Conservation (phyloP, 1,140 invertebrate genomes). For the Thereuonema tuberculata region DNA sequence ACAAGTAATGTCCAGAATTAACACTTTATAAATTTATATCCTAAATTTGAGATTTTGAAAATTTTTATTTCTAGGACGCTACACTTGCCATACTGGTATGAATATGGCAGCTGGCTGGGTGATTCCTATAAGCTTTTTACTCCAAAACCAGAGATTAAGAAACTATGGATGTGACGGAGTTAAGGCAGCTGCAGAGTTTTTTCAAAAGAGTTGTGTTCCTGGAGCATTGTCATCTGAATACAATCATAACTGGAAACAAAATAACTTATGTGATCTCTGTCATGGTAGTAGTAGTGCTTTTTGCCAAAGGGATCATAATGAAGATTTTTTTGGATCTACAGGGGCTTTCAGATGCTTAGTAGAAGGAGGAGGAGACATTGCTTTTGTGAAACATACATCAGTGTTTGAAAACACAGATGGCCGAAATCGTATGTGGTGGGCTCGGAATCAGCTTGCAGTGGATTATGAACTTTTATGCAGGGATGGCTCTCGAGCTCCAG, state of each 20-base stretch:
- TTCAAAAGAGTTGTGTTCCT: constrained; percentile 45
- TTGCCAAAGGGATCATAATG: constrained; percentile 67
- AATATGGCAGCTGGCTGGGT: constrained; percentile 90
- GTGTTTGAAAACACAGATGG: constrained; percentile 83
- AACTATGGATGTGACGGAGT: constrained; percentile 81
- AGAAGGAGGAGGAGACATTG: constrained; percentile 87
- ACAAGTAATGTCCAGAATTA: constrained; percentile 17
- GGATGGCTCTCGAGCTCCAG: constrained; percentile 53
- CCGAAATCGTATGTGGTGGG: constrained; percentile 79
- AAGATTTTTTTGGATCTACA: constrained; percentile 77
- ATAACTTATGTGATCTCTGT: constrained; percentile 81
- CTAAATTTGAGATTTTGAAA: constrained; percentile 28
- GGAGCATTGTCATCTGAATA: constrained; percentile 48
- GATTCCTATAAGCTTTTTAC: constrained; percentile 78
- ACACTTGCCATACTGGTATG: constrained; percentile 84
- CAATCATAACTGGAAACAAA: constrained; percentile 62
- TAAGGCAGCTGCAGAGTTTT: constrained; percentile 79
- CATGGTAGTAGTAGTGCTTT: constrained; percentile 67
- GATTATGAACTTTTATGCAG: constrained; percentile 90
- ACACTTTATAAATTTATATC: constrained; percentile 22
- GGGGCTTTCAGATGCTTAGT: constrained; percentile 86
- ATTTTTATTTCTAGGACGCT: constrained; percentile 39
- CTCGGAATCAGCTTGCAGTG: constrained; percentile 72
- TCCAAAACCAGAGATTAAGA: constrained; percentile 85
- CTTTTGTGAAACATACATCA: constrained; percentile 80